Conservation (phyloP, 2,113 vertebrate species). For the Nicator chloris region DNA sequence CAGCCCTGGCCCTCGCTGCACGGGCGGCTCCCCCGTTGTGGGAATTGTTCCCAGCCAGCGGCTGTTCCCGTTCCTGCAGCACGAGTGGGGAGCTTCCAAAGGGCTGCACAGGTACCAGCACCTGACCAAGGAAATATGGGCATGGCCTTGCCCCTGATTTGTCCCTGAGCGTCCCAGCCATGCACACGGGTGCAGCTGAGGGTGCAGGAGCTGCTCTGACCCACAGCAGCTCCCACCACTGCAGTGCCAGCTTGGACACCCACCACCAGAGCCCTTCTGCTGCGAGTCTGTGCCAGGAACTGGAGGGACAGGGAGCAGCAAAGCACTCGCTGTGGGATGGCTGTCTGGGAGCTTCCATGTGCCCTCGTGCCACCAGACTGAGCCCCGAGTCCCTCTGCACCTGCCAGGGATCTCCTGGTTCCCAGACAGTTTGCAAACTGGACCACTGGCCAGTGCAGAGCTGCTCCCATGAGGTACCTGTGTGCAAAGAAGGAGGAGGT, state of each 20-base stretch:
- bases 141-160: accelerated
- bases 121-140: accelerated
- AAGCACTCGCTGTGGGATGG: not conserved
- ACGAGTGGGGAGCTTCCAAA: accelerated
- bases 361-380: not conserved
- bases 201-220: not conserved
- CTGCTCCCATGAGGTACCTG: constrained; percentile 60
- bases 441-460: not conserved
- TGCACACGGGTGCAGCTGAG: not conserved
- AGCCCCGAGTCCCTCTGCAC: not conserved
- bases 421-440: not conserved
- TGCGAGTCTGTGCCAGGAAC: not conserved
- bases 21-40: accelerated
- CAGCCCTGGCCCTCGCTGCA: not conserved
- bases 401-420: not conserved
- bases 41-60: not conserved
- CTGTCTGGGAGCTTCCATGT: not conserved
- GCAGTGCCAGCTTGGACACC: not conserved
- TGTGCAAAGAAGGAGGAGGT: constrained; percentile 80
- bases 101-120: not conserved
- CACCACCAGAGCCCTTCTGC: not conserved
- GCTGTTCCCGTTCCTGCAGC: not conserved
- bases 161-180: not conserved
- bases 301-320: not conserved
- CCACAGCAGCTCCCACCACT: accelerated